Percentiles rank a stretch among this genome's conserved stretches.
These are phyloP conservation scores for Pseudoatta argentina DNA, from an alignment of 1,140 invertebrate genomes.

Conservation along the genomic window DNA sequence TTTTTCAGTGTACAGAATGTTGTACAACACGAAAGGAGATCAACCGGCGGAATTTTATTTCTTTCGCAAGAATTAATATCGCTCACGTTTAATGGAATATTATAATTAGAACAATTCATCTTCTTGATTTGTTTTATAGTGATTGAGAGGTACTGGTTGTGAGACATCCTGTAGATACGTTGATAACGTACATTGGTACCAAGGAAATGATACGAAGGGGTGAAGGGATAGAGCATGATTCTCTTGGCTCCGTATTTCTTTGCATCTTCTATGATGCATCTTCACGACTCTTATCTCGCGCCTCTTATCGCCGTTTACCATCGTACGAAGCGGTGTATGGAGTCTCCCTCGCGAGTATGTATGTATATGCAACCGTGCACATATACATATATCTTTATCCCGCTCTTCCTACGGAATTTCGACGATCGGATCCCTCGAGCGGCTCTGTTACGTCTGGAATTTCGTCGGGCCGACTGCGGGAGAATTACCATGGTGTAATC, in stretches of 20 bases:
- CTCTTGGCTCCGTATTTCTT: conserved; percentile 19
- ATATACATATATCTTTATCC: conserved; percentile 50
- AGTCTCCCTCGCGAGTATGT: background rate
- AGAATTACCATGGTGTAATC: conserved; percentile 69
- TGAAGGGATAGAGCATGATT: conserved; percentile 37
- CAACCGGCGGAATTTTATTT: background rate
- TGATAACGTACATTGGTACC: conserved; percentile 44
- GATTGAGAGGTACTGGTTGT: conserved; percentile 27
- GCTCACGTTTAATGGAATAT: background rate
- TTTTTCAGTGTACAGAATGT: too few relatives aligned
- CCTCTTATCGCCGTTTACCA: conserved; percentile 80
- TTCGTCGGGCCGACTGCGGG: conserved; percentile 35
- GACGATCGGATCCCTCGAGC: conserved; percentile 66
- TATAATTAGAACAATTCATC: background rate
- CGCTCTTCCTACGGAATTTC: conserved; percentile 58
- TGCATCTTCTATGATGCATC: conserved; percentile 64
- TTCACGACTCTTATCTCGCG: conserved; percentile 75
- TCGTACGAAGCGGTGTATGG: conserved; percentile 63
- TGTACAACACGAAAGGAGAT: background rate
- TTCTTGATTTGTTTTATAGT: conserved; percentile 6
- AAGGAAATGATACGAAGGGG: conserved; percentile 17
- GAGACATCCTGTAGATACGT: conserved; percentile 57
- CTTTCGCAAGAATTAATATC: background rate
- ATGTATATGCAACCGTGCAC: conserved; percentile 29
- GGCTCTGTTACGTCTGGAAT: conserved; percentile 47